A percentile compares a stretch with the other conserved stretches of the same genome.
Conservation (phyloP, 2,113 vertebrate genomes). For the Carlito syrichta region DNA sequence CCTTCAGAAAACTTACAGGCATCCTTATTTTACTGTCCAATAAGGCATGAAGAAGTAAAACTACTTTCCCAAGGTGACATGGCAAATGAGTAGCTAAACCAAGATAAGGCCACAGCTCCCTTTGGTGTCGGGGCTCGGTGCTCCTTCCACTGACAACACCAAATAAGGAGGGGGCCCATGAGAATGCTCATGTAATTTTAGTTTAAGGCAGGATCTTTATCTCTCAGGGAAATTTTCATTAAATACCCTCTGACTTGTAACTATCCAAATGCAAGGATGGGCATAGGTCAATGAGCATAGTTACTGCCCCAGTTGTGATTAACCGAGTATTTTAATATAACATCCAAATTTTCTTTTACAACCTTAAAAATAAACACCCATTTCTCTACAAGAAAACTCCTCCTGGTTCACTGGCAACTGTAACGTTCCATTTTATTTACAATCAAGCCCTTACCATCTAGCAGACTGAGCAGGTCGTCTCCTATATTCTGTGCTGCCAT, state of each 20-base stretch:
- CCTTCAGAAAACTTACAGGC: neutral
- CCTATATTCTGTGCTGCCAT: neutral
- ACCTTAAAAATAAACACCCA: neutral
- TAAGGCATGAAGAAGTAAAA: constrained; percentile 38
- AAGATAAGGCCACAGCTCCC: neutral
- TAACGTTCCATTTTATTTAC: neutral
- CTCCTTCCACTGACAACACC: neutral
- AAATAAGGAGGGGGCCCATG: neutral
- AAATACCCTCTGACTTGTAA: neutral
- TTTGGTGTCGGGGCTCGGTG: neutral
- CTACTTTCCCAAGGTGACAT: neutral
- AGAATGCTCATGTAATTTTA: neutral
- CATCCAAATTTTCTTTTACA: constrained; percentile 37
- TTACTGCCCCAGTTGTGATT: neutral
- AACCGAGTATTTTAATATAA: neutral
- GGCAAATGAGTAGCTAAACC: neutral
- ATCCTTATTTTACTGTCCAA: constrained; percentile 44
- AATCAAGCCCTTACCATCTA: neutral
- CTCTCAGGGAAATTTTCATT: neutral
- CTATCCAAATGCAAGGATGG: neutral
- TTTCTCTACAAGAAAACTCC: neutral
- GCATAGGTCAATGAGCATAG: neutral
- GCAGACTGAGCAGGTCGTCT: neutral
- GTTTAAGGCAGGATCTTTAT: neutral
- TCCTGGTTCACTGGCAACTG: neutral